Evolutionary conservation across 2,113 vertebrate species (phyloP), one percentile per base, ranked within the genome.

Genomic region (Gymnogyps californianus): DNA sequence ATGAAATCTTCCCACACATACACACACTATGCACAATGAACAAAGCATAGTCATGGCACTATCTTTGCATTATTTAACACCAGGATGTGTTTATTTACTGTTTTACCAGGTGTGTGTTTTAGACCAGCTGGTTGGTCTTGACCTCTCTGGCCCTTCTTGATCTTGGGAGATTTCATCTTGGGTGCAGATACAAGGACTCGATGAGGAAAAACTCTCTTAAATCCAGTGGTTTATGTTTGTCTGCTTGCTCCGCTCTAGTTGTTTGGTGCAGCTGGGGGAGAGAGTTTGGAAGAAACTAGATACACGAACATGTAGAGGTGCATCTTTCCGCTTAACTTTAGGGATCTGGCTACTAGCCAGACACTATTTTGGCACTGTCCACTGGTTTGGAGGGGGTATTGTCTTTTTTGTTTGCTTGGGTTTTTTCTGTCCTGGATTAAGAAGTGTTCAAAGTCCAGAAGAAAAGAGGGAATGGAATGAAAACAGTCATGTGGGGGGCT

Each of bases 381-480:
- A 69, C 20, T 4, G 16, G 14, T 62, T 72, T 6, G 5, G 12
- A 55, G 40, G 9, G 0, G 2, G 7, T 7, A 24, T 58, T 52
- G 47, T 16, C 6, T 24, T 42, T 55, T 83, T n/a, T n/a, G 11
- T 57, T 69, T 49, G 24, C 18, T 83, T 59, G 21, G 11, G 2
- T 84, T 70, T 69, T 38, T 51, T 31, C 51, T 67, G 38, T 58
- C 70, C 62, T 90, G 69, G 28, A 71, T 83, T 96, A 44, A 77
- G 51, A 70, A 67, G 46, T 44, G 34, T 88, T 89, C 81, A 51
- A 89, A 92, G 70, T 75, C 47, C 34, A 84, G 82, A 76, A 77
- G 9, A 16, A 76, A 90, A 93, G 85, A 93, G 61, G 32, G 79
- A 79, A 80, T 40, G 90, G 84, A 96, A 97, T 93, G 74, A 95